Percentiles rank a stretch among this genome's conserved stretches.
Evolutionary conservation across 2,888 invertebrate genomes (phyloP).

Genomic region (Scaptomyza polygonia): DNA sequence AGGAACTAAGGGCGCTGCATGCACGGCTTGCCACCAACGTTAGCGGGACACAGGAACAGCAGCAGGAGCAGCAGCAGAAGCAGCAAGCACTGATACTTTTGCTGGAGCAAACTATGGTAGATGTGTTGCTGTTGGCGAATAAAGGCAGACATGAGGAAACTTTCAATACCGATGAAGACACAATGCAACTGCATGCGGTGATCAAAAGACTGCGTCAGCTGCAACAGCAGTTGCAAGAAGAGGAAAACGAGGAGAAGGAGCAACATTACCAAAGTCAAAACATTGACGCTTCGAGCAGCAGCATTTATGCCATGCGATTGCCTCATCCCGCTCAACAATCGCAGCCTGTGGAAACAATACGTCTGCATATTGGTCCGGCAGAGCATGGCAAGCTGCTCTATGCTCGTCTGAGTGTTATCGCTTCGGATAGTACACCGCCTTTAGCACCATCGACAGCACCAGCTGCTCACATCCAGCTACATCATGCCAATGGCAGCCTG

Average conservation of each 20-base stretch:
- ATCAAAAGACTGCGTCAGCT: constrained; percentile 66
- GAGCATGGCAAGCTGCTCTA: constrained; percentile 35
- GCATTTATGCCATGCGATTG: constrained; percentile 7
- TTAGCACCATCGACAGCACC: constrained; percentile 69
- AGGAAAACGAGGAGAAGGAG: constrained; percentile 9
- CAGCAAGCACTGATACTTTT: constrained; percentile 17
- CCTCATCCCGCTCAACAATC: constrained; percentile 12
- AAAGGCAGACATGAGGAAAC: neutral
- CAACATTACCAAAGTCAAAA: constrained; percentile 7
- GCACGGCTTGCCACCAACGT: constrained; percentile 39
- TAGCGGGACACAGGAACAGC: constrained; percentile 42
- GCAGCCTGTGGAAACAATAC: constrained; percentile 51
- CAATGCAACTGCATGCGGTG: constrained; percentile 56
- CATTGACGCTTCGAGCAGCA: constrained; percentile 14
- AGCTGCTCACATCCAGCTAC: constrained; percentile 76
- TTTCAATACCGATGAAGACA: constrained; percentile 30
- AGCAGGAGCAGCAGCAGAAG: constrained; percentile 22
- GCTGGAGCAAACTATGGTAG: constrained; percentile 61
- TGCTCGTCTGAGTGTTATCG: constrained; percentile 62
- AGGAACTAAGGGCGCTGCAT: constrained; percentile 69
- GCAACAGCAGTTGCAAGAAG: constrained; percentile 45
- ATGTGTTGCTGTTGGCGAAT: constrained; percentile 69
- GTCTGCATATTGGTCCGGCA: constrained; percentile 48
- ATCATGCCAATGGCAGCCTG: constrained; percentile 84
- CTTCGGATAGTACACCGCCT: constrained; percentile 47